Base-by-base conservation (phyloP, 2,888 invertebrate species). In the Bombylius discolor region DNA sequence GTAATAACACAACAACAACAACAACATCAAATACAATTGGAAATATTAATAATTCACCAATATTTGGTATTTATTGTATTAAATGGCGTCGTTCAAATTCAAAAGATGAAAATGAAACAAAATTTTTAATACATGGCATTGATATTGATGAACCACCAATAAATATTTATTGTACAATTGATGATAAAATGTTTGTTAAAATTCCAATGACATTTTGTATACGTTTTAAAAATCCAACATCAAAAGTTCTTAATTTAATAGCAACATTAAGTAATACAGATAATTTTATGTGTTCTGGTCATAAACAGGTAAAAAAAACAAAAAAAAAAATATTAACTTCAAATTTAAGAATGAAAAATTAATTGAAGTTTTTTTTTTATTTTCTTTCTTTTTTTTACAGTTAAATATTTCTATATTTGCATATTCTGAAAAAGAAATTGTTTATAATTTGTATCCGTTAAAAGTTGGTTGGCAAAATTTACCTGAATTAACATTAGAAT, bases 241-340 rank as follows among this genome's bases (percentile, higher is more conserved):
- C 66, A 34, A 70, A 70, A 61, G 70, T 73, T n/a, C 60, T 74
- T 9, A 71, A 73, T 64, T 65, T 74, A 47, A 69, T 69, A 57
- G 69, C 73, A 32, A 66, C 66, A 12, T 60, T 74, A 12, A 70
- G 68, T 53, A 72, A 68, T 56, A 64, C 72, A 39, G 94, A 96
- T 70, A 88, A 87, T 47, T 96, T 96, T 70, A 94, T 96, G 87
- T 95, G 92, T 75, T 85, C 95, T 58, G 96, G 96, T 4, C 91
- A 93, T 67, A 94, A 91, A 75, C 90, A 93, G 79, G 86, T 87
- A 67, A 57, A 58, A 11, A 9, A 39, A 39, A 39, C 2, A 39
- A 7, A 9, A 39, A 9, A 9, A 39, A 39, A 39, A 39, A 39
- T 2, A 39, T 7, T 39, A 11, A 31, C 3, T 48, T 32, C 11